Evolutionary conservation across 1,140 invertebrate genomes (phyloP), one percentile per base, ranked within the genome.

Genomic region (Oscheius sp.): DNA sequence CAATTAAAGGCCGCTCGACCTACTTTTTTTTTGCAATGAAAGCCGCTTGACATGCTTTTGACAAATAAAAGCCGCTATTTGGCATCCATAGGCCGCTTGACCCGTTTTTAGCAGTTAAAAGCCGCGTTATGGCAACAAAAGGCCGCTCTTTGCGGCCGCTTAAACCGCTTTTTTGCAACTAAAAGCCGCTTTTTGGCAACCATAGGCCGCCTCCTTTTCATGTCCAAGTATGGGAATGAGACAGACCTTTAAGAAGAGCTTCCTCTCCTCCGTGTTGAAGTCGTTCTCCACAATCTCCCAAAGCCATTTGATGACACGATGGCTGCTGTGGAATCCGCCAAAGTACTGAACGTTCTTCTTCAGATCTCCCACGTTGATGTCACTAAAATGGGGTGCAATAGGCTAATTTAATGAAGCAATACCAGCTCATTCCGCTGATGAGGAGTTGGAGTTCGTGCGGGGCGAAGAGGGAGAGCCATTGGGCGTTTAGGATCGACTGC

Each of bases 211-310:
- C n/a, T n/a, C n/a, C n/a, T n/a, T n/a, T n/a, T n/a, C n/a, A n/a
- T n/a, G n/a, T n/a, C n/a, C n/a, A n/a, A n/a, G n/a, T n/a, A n/a
- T n/a, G n/a, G n/a, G n/a, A n/a, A n/a, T n/a, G 18, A 69, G 58
- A 15, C 23, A 74, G 72, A 87, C 87, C 82, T 98, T 99, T 0
- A 99, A 87, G 87, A 99, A 98, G 74, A 97, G 89, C 79, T 91
- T 90, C 73, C 91, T 89, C 86, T 99, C 96, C 62, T 94, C 89
- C 84, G 92, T 90, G 10, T 88, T 90, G 85, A 99, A 98, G 86
- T 99, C 95, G 81, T 93, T 91, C 79, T 95, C 92, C 31, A 99
- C 86, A 77, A 99, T 93, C 85, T 98, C 94, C 97, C 97, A 99
- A 15, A 99, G 87, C 97, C 97, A 99, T 80, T 92, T 91, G 18